Evolutionary conservation across 2,888 invertebrate species (phyloP).

Genomic region (Ophion obscuratus): DNA sequence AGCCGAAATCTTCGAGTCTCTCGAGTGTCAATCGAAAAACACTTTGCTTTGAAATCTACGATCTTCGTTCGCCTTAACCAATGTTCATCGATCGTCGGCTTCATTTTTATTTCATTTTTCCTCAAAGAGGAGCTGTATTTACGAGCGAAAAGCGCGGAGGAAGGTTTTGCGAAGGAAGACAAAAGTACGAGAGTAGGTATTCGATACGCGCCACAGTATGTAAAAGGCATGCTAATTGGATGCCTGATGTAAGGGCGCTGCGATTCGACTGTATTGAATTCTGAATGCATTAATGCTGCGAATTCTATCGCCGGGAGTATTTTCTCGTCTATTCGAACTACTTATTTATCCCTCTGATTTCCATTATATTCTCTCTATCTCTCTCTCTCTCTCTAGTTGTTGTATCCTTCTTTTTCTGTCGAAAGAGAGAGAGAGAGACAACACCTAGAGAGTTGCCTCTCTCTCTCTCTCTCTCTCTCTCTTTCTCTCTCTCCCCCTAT

Average conservation of each 20-base stretch:
- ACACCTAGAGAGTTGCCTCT: neutral
- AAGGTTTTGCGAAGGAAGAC: neutral
- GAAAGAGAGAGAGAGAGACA: no score
- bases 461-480: neutral
- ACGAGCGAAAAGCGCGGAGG: neutral
- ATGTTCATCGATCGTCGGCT: neutral
- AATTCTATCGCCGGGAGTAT: constrained; percentile 21
- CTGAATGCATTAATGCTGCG: neutral
- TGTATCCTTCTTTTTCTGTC: neutral
- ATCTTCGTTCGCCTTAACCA: neutral
- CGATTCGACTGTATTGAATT: neutral
- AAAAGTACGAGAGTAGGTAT: neutral
- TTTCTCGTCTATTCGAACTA: constrained; percentile 3
- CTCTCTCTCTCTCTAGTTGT: neutral
- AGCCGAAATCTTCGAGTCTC: neutral
- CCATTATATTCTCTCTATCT: constrained; percentile 3
- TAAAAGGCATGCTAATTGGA: neutral
- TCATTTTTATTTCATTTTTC: neutral
- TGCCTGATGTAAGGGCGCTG: neutral
- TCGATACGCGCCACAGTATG: neutral
- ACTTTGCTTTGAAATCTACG: neutral
- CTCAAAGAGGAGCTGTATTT: neutral
- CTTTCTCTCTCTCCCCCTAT: constrained; percentile 9
- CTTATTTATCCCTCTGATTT: constrained; percentile 24
- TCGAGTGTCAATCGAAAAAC: neutral